A percentile compares a stretch with the other conserved stretches of the same genome.
These are phyloP conservation scores for Xestia xanthographa DNA, from an alignment of 2,888 invertebrate genomes.

Conservation along the genomic window DNA sequence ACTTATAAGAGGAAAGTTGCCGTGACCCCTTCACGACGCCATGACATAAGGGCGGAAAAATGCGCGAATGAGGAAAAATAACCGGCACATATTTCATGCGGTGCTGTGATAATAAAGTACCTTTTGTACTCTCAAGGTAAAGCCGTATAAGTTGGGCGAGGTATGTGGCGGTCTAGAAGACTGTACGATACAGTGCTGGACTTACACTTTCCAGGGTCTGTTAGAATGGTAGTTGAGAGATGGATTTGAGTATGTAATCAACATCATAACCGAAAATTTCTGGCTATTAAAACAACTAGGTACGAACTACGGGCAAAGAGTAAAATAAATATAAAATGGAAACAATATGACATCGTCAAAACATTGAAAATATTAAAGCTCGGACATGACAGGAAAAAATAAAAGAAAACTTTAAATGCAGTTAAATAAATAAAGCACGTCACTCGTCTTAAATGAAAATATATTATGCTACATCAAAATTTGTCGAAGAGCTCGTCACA, in stretches of 20 bases:
- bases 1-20: conserved; percentile 58
- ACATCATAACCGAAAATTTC: background rate
- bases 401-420: background rate
- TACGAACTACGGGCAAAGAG: background rate
- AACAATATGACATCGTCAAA: background rate
- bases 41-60: conserved; percentile 48
- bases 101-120: conserved; percentile 56
- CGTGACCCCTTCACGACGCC: conserved; percentile 53
- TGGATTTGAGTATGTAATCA: background rate
- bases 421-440: conserved; percentile 9
- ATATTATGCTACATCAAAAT: background rate
- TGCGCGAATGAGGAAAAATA: conserved; percentile 60
- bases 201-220: background rate
- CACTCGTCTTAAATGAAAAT: conserved; percentile 7
- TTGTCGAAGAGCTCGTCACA: background rate
- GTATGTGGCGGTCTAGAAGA: background rate
- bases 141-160: conserved; percentile 13
- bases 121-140: conserved; percentile 42
- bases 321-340: conserved; percentile 12
- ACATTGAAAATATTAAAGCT: background rate
- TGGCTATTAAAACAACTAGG: too few relatives aligned
- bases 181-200: background rate
- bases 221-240: background rate
- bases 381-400: background rate
- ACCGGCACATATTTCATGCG: conserved; percentile 57